Base-by-base conservation (phyloP, 1,140 invertebrate species). In the Brevipalpus yothersi region DNA sequence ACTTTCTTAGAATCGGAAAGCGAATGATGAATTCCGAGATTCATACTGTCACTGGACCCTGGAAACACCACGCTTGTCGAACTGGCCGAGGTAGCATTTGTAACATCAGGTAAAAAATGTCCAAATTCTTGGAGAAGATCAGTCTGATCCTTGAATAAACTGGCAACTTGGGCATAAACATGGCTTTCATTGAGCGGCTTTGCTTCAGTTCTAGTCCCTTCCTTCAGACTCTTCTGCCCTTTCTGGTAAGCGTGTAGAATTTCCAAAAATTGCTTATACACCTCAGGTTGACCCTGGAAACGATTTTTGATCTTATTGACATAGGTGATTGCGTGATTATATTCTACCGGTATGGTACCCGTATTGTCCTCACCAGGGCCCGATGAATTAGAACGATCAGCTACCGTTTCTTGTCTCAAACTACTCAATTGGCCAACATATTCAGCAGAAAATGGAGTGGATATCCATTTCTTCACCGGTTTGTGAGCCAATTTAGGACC, bases 271-370 rank as follows among this genome's bases (percentile, higher is more conserved):
- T 88, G 79, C 74, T 97, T 96, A 72, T 98, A 98, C 66, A 96
- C 93, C 67, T 96, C 91, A 61, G 93, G 93, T 68, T 96, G 88
- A 1, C 85, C 83, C 77, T 91, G 87, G 74, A 96, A 97, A 55
- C 92, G 86, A 72, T 89, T 90, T 87, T 97, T 97, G 63, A 98
- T 97, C 75, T 97, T 98, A 73, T 98, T 98, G 57, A 97, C 93
- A 73, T 97, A 97, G 69, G 93, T 94, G 63, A 98, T 95, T 45
- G 94, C 93, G 74, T 97, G 91, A 74, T 97, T 96, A 71, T 97
- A 97, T 72, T 97, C 91, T 13, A 97, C 91, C 1, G 91, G 91
- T 71, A 67, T 65, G 58, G 67, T 10, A 65, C 49, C 66, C 65
- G 66, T 47, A 17, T 13, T 17, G 17, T 17, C 49, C 1, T 19